Conservation (phyloP, 2,113 vertebrate species). For the Ardeotis arabs region DNA sequence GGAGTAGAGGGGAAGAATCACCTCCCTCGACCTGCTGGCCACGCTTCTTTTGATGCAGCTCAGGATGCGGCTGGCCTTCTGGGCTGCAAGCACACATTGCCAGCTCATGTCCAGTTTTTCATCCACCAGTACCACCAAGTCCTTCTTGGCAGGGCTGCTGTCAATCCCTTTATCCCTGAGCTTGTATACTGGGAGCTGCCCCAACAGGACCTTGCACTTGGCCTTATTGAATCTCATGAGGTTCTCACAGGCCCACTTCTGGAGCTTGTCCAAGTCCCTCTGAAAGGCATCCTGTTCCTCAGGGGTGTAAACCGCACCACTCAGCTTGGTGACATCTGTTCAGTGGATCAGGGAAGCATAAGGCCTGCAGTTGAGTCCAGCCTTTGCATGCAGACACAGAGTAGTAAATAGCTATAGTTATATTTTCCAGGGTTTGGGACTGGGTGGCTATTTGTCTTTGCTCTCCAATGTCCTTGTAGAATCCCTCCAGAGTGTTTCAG, state of each 20-base stretch:
- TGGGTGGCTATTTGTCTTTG: background rate
- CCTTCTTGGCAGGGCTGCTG: too few species aligned
- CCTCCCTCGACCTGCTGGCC: too few species aligned
- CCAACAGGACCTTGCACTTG: too few species aligned
- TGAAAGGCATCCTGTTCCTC: background rate
- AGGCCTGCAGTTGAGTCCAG: background rate
- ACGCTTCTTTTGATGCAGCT: too few species aligned
- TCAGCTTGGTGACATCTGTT: background rate
- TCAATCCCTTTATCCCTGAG: too few species aligned
- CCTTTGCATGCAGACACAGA: background rate
- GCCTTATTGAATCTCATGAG: too few species aligned
- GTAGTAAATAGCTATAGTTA: background rate
- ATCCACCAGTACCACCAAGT: too few species aligned
- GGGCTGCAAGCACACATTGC: too few species aligned
- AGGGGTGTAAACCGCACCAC: fast-evolving
- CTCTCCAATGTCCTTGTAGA: background rate
- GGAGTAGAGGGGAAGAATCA: too few species aligned
- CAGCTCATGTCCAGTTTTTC: too few species aligned
- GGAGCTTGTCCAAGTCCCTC: background rate
- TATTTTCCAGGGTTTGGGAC: background rate
- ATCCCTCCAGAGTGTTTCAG: background rate
- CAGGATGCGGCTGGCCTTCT: too few species aligned
- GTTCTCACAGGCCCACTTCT: background rate
- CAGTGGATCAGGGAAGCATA: background rate
- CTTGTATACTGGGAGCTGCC: too few species aligned